Conservation (phyloP, 1,140 invertebrate genomes). For the Orchestia grillus region DNA sequence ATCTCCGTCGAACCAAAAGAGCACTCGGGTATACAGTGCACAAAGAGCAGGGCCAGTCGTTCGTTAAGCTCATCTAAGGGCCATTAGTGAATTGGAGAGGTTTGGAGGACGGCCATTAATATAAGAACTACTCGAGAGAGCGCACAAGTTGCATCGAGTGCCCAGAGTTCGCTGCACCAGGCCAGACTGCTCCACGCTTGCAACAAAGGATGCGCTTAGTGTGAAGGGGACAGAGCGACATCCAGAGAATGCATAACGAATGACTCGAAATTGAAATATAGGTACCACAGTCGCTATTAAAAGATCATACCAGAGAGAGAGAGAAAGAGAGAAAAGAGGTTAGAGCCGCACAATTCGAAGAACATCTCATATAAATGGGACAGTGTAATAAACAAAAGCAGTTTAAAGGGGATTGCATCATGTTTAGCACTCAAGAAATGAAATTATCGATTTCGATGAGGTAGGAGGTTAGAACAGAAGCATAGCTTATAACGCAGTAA, state of each 20-base stretch:
- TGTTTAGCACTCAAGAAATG: neutral
- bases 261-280: neutral
- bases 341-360: neutral
- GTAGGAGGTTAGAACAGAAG: neutral
- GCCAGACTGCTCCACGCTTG: neutral
- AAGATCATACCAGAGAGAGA: neutral
- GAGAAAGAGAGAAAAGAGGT: neutral
- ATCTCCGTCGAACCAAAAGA: neutral
- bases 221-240: neutral
- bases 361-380: neutral
- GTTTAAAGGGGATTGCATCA: neutral
- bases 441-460: neutral
- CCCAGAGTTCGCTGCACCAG: neutral
- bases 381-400: neutral
- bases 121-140: neutral
- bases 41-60: neutral
- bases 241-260: neutral
- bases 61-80: neutral
- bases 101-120: slow-evolving; percentile 2
- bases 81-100: slow-evolving; percentile 27
- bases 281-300: neutral
- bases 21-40: neutral
- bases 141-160: neutral
- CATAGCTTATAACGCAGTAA: neutral
- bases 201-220: neutral